These are phyloP conservation scores for Acronicta leporina DNA, from an alignment of 2,888 invertebrate genomes.

Conservation along the genomic window DNA sequence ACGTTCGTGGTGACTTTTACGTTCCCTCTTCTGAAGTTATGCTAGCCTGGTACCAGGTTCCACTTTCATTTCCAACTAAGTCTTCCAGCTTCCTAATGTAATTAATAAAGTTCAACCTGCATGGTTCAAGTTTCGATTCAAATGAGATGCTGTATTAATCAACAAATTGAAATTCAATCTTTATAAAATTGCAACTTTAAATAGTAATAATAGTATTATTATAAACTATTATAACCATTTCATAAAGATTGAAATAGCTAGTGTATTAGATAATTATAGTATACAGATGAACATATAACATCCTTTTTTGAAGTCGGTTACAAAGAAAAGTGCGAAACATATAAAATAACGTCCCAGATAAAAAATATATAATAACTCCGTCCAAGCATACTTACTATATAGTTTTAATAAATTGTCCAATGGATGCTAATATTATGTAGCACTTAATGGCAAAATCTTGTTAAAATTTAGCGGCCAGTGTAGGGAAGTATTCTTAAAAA, in stretches of 20 bases:
- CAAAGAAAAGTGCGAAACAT: no score
- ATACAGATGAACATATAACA: no score
- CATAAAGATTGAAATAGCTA: no score
- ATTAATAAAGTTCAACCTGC: slow-evolving; percentile 49
- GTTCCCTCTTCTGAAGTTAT: slow-evolving; percentile 25
- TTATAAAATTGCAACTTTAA: slow-evolving; percentile 27
- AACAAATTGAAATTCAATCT: slow-evolving; percentile 36
- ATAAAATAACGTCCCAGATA: no score
- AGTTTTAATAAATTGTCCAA: no score
- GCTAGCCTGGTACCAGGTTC: slow-evolving; percentile 26
- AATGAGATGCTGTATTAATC: slow-evolving; percentile 32
- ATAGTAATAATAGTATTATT: no score
- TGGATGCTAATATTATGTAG: neutral
- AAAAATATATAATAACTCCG: no score
- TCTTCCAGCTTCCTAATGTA: slow-evolving; percentile 28
- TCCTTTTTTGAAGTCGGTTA: no score
- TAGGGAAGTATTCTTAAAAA: neutral
- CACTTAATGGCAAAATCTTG: slow-evolving; percentile 3
- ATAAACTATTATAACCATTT: no score
- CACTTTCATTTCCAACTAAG: slow-evolving; percentile 39
- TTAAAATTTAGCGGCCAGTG: slow-evolving; percentile 11
- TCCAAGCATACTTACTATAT: no score
- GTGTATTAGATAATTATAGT: no score
- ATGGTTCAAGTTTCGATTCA: slow-evolving; percentile 43
- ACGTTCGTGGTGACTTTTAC: slow-evolving; percentile 24